A percentile compares a stretch with the other conserved stretches of the same genome.
These are phyloP conservation scores for Heliocidaris erythrogramma DNA, from an alignment of 35 echinoderm and acorn worm species.

Conservation along the genomic window DNA sequence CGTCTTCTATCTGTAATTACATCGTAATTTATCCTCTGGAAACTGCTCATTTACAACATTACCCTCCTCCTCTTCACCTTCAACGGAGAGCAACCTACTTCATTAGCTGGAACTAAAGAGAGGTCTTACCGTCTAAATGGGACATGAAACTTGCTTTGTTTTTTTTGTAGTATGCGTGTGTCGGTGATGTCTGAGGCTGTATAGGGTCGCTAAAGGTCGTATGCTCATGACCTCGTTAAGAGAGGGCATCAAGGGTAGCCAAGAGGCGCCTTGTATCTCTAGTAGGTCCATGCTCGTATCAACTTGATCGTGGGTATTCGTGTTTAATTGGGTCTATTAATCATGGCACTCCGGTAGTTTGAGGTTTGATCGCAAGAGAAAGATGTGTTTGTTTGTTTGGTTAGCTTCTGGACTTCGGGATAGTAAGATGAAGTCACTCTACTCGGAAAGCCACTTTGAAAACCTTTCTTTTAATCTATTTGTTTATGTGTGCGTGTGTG, in stretches of 20 bases:
- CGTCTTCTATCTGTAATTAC: not conserved
- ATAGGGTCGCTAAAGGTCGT: not conserved
- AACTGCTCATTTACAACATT: not conserved
- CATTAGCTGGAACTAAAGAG: not conserved
- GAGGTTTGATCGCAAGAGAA: not conserved
- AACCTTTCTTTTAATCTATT: too few relatives aligned
- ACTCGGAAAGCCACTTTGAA: not conserved
- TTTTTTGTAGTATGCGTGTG: not conserved
- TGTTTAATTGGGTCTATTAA: conserved; percentile 6
- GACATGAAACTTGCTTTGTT: not conserved
- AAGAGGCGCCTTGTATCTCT: not conserved
- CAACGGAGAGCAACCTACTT: not conserved
- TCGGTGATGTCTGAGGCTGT: not conserved
- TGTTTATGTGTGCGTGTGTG: too few relatives aligned
- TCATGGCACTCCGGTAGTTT: not conserved
- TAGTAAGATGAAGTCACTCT: not conserved
- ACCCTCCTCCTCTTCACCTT: not conserved
- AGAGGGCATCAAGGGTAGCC: not conserved
- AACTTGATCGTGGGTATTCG: not conserved
- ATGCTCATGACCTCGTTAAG: not conserved
- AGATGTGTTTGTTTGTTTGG: not conserved
- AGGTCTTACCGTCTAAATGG: not conserved
- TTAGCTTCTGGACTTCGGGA: not conserved
- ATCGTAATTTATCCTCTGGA: not conserved
- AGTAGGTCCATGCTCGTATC: not conserved